These are phyloP conservation scores for Ectropis grisescens DNA, from an alignment of 1,140 invertebrate genomes.

Conservation along the genomic window DNA sequence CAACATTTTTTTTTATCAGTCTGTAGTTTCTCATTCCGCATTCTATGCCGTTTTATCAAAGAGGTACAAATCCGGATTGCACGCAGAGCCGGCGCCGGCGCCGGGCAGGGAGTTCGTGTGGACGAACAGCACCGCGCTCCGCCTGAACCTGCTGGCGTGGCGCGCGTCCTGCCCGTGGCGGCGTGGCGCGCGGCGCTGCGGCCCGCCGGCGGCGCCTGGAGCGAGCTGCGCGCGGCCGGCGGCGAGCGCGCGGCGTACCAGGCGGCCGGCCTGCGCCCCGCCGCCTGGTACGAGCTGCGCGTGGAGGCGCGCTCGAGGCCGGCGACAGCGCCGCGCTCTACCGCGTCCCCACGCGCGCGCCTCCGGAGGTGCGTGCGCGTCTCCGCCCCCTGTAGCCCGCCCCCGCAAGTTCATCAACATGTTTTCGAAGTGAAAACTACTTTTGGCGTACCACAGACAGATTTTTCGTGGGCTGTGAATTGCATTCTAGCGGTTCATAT, in stretches of 20 bases:
- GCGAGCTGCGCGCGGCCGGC: slow-evolving; percentile 64
- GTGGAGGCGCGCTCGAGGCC: slow-evolving; percentile 80
- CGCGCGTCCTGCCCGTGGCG: slow-evolving; percentile 84
- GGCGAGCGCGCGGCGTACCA: no score
- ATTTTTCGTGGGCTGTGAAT: no score
- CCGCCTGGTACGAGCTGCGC: slow-evolving; percentile 78
- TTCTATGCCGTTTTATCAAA: no score
- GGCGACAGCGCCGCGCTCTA: slow-evolving; percentile 74
- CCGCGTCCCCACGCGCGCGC: slow-evolving; percentile 78
- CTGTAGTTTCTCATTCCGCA: no score
- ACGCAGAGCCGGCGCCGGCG: slow-evolving; percentile 71
- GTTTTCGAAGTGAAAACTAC: no score
- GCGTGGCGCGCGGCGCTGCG: slow-evolving; percentile 81
- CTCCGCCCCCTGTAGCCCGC: no score
- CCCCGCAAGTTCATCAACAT: no score
- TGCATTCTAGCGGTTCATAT: no score
- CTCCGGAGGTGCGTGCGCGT: slow-evolving; percentile 74
- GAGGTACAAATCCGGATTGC: no score
- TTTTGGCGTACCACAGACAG: no score
- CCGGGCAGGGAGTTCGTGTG: slow-evolving; percentile 74
- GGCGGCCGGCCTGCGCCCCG: slow-evolving; percentile 73
- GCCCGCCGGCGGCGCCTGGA: slow-evolving; percentile 42
- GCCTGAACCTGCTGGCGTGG: slow-evolving; percentile 83
- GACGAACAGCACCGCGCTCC: slow-evolving; percentile 75
- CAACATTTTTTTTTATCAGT: no score